phyloP scores from a whole-genome alignment of 2,888 invertebrate genomes.

The Bursaphelenchus okinawaensis region DNA sequence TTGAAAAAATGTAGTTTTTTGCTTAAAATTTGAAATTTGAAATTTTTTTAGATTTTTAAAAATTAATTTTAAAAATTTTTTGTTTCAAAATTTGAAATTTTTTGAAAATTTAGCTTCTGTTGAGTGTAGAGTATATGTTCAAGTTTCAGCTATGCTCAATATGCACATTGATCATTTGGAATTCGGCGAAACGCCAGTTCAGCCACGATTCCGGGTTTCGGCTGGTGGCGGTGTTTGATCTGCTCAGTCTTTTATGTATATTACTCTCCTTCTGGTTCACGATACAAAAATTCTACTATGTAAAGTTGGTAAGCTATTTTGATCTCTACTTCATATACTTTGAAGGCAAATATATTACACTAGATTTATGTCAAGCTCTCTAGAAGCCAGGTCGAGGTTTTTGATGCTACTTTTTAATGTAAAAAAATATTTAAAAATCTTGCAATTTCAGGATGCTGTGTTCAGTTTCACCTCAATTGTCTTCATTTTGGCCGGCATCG shows the following conservation, averaged over 20 bases:
- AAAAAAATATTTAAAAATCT: neutral
- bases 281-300: conserved; percentile 22
- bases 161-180: neutral
- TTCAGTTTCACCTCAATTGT: conserved; percentile 13
- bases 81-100: too few species aligned
- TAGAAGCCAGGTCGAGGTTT: neutral
- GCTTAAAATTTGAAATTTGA: too few species aligned
- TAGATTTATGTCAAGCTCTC: too few species aligned
- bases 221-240: conserved; percentile 9
- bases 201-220: neutral
- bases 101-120: too few species aligned
- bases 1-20: too few species aligned
- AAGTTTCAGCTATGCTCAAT: neutral
- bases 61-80: too few species aligned
- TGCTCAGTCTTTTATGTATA: conserved; percentile 16
- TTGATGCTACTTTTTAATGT: neutral
- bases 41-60: too few species aligned
- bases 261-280: conserved; percentile 19
- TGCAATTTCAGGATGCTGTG: conserved; percentile 15
- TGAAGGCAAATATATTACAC: too few species aligned
- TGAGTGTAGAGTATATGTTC: too few species aligned
- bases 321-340: neutral
- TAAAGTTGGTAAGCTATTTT: conserved; percentile 19
- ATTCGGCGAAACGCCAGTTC: neutral
- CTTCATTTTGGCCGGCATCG: conserved; percentile 1